Evolutionary conservation across 2,113 vertebrate genomes (phyloP).

Genomic region (Misgurnus mizolepis): DNA sequence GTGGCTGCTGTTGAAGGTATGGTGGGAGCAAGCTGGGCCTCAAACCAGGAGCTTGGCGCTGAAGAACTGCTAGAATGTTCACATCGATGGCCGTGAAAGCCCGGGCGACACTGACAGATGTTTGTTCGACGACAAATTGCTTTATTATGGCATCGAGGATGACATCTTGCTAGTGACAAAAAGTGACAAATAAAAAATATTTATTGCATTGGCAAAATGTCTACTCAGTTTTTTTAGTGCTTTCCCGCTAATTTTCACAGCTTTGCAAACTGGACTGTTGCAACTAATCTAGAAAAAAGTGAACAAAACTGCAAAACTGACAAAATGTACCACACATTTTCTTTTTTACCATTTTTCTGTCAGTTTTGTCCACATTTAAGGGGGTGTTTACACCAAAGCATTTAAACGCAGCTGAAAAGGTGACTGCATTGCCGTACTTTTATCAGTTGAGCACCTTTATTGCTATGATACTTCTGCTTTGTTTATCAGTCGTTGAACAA

Average conservation of each 20-base stretch:
- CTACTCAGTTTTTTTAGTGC: not conserved
- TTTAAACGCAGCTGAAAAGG: too few relatives aligned
- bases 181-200: not conserved
- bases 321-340: too few relatives aligned
- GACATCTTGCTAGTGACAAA: constrained; percentile 59
- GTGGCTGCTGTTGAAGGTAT: not conserved
- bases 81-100: constrained; percentile 61
- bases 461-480: too few relatives aligned
- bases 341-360: too few relatives aligned
- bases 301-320: too few relatives aligned
- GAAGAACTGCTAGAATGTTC: constrained; percentile 20
- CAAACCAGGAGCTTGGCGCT: not conserved
- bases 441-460: too few relatives aligned
- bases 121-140: constrained; percentile 52
- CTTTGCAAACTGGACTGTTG: not conserved
- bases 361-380: too few relatives aligned
- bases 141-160: constrained; percentile 55
- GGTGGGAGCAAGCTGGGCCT: constrained; percentile 3
- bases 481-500: too few relatives aligned
- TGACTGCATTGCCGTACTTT: too few relatives aligned
- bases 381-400: too few relatives aligned
- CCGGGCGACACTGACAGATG: constrained; percentile 56
- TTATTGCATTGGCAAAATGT: too few relatives aligned
- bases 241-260: not conserved
- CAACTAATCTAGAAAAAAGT: too few relatives aligned